Base-by-base conservation (phyloP, 2,113 vertebrate genomes). In the Alouatta palliata region DNA sequence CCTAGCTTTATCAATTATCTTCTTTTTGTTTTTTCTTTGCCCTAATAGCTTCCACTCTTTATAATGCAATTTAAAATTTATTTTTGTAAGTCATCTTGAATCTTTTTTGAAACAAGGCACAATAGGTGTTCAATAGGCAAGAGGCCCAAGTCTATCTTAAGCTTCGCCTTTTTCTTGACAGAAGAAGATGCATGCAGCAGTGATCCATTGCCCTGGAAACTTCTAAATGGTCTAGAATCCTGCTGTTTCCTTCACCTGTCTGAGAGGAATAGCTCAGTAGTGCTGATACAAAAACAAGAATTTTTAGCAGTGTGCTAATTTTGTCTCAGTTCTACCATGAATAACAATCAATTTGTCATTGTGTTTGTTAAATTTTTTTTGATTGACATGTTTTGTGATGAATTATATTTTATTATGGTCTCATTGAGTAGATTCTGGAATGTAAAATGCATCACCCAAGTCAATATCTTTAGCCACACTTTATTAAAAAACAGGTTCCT, bases 81-180 rank as follows among this genome's bases (percentile, higher is more conserved):
- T 77, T 95, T 86, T 56, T 80, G 12, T 87, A 71, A 95, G 40
- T 56, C 40, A 93, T 88, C 43, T 73, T n/a, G 37, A 96, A 76
- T 70, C 4, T 75, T 96, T 92, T 96, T 81, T 77, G 37, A 27
- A 85, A 84, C 11, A 35, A 88, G 4, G 1, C 23, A 37, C 90
- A 49, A n/a, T n/a, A 75, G 64, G 35, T 87, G 84, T 88, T 16
- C 12, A 77, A 25, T 17, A 90, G 49, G 23, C 71, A 14, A 66
- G 54, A 93, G 21, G 27, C 1, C 13, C 21, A 76, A 47, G 12
- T 47, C 2, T 80, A 47, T 93, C 32, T 27, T 84, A 66, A 77
- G 20, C 1, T 70, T 96, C 68, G 56, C 6, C 27, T 30, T 92
- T 81, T 54, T 45, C 54, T 90, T 82, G 25, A 73, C 19, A 91